Base-by-base conservation (phyloP, 2,888 invertebrate species). In the Hemistola chrysoprasaria region DNA sequence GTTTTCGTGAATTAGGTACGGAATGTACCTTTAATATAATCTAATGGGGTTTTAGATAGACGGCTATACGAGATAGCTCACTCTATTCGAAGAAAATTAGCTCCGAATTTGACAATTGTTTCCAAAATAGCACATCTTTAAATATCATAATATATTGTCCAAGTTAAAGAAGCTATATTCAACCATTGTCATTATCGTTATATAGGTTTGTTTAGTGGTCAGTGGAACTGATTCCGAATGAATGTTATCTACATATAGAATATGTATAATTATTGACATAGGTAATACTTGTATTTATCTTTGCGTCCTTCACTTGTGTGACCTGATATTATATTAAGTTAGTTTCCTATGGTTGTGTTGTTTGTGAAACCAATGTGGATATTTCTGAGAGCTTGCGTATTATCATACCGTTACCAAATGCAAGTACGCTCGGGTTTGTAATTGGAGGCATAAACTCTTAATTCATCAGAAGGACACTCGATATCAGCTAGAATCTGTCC, bases 281-380 rank as follows among this genome's bases (percentile, higher is more conserved):
- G 59, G 16, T 64, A 62, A 56, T 64, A 65, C 56, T 62, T 62
- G 56, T 64, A 56, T 66, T 70, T 74, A 71, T 74, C 46, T 35
- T 46, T 52, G 65, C 77, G 72, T 77, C 73, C 73, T 78, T 83
- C 79, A 80, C 82, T 86, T 81, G 73, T 87, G 87, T 87, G 87
- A 88, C 87, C 87, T 87, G 87, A 87, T 86, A n/a, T 86, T 86
- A 82, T 77, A 81, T 81, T 87, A 87, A 87, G 86, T 70, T 74
- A 69, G 73, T 76, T 82, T 80, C 78, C 71, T 74, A 71, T 67
- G 64, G 67, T 65, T 62, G 60, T 70, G 65, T 65, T 69, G 30
- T 3, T 23, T 23, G 6, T 23, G 6, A 2, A 3, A 11, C 6
- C 11, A 7, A 16, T 16, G 11, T 20, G 29, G 29, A 8, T 22